Evolutionary conservation across 2,797 vertebrate species (phyloP), one percentile per base, ranked within the genome.

Genomic region (Threskiornis aethiopicus): DNA sequence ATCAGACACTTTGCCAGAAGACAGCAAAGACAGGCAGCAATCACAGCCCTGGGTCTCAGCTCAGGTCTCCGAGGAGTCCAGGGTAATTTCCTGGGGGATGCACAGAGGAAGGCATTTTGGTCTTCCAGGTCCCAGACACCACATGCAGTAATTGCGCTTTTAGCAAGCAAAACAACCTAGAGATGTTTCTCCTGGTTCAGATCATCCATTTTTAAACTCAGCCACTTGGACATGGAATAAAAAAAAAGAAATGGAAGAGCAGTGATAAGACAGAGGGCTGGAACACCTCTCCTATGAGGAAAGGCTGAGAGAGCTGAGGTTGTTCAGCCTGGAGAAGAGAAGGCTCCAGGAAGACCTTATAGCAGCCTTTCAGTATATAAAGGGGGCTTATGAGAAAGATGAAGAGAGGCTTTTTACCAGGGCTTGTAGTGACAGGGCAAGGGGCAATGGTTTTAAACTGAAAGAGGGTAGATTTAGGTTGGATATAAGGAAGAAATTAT

Each of bases 271-370:
- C 24, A 49, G 25, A 31, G 35, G 29, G 5, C 35, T 67, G n/a
- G 29, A 75, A 2, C 39, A 28, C 9, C 20, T 41, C 84, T 89
- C 3, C 16, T 61, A 2, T 31, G n/a, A 25, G 2, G 29, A 35
- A 5, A 41, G 13, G 28, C 51, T 54, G 33, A 67, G 37, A 49
- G 29, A 41, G 29, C 13, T 42, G 35, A 22, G 35, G 16, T 28
- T 44, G 10, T 15, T 78, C 41, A 41, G 39, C 14, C 42, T 72
- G 33, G 59, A 44, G 54, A 58, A 58, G 25, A 76, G 76, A 64
- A 80, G 21, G 58, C 12, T 55, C 3, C 0, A 0, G 10, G 21
- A 5, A 37, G 3, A 80, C 58, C 6, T 33, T 57, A 35, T 6
- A 5, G 42, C 2, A 1, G 8, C 35, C 31, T 57, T 65, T 3